Evolutionary conservation across 2,113 vertebrate species (phyloP).

Genomic region (Pluvianellus socialis): DNA sequence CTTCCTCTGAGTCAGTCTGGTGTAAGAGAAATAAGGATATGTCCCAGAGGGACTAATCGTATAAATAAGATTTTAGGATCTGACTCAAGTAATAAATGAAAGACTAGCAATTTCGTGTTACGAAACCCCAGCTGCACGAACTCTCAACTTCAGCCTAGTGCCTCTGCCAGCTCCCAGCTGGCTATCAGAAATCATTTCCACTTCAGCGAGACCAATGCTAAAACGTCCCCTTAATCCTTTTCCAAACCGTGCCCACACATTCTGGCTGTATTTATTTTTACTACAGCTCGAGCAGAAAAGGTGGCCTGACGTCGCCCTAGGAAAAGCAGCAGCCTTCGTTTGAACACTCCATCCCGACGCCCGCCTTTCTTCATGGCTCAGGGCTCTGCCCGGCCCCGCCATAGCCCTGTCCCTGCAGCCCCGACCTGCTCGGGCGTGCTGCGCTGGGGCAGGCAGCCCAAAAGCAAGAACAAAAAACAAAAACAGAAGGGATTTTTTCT

Average conservation of each 20-base stretch:
- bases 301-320: slow-evolving; percentile 9
- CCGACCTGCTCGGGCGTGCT: too few relatives aligned
- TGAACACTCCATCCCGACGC: background rate
- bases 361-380: background rate
- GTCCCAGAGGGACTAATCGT: slow-evolving; percentile 56
- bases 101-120: slow-evolving; percentile 43
- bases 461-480: background rate
- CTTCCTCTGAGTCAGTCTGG: slow-evolving; percentile 2
- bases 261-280: slow-evolving; percentile 55
- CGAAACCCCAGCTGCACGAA: slow-evolving; percentile 61
- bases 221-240: slow-evolving; percentile 53
- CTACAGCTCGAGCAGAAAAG: slow-evolving; percentile 34
- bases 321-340: background rate
- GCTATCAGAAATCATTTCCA: slow-evolving; percentile 65
- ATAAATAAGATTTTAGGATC: slow-evolving; percentile 62
- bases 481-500: background rate
- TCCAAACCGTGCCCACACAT: slow-evolving; percentile 38
- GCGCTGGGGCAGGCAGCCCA: too few relatives aligned
- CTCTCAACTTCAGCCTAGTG: slow-evolving; percentile 46
- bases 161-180: slow-evolving; percentile 62
- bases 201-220: slow-evolving; percentile 38
- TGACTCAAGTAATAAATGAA: slow-evolving; percentile 53
- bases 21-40: slow-evolving; percentile 54
- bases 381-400: background rate
- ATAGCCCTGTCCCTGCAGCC: background rate